Evolutionary conservation across 2,113 vertebrate genomes (phyloP).

Genomic region (Menidia beryllina): DNA sequence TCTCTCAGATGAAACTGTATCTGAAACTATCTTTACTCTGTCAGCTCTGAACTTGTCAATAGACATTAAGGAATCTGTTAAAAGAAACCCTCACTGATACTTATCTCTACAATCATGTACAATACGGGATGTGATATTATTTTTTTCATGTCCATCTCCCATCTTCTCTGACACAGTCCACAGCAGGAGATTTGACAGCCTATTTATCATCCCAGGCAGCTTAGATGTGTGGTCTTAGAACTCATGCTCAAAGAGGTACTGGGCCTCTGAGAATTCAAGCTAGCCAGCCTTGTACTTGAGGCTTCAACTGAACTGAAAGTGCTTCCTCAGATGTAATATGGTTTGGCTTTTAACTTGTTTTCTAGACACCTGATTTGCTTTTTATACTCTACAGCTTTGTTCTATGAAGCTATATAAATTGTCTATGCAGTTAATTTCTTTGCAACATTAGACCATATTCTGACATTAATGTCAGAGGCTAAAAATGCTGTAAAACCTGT

Average conservation of each 20-base stretch:
- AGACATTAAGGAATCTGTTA: neutral
- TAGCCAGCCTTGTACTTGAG: constrained; percentile 22
- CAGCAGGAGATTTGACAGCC: constrained; percentile 21
- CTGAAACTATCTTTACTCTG: neutral
- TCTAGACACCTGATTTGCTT: constrained; percentile 23
- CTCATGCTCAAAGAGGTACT: constrained; percentile 29
- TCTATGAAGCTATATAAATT: constrained; percentile 8
- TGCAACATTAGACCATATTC: constrained; percentile 25
- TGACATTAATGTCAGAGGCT: constrained; percentile 27
- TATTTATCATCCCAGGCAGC: constrained; percentile 15
- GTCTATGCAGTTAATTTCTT: constrained; percentile 5
- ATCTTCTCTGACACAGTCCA: neutral
- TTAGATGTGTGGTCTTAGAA: constrained; percentile 23
- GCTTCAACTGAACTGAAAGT: constrained; percentile 16
- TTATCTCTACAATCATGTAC: constrained; percentile 20
- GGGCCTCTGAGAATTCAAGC: constrained; percentile 32
- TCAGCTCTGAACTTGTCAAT: neutral
- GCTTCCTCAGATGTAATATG: constrained; percentile 25
- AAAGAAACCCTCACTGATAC: neutral
- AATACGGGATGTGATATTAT: neutral
- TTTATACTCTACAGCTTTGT: constrained; percentile 12
- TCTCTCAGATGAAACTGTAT: neutral
- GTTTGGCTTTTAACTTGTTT: constrained; percentile 5
- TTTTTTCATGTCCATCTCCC: neutral
- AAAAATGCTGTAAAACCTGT: neutral